Evolutionary conservation across 2,113 vertebrate species (phyloP), one percentile per base, ranked within the genome.

Genomic region (Chaenogobius annularis): DNA sequence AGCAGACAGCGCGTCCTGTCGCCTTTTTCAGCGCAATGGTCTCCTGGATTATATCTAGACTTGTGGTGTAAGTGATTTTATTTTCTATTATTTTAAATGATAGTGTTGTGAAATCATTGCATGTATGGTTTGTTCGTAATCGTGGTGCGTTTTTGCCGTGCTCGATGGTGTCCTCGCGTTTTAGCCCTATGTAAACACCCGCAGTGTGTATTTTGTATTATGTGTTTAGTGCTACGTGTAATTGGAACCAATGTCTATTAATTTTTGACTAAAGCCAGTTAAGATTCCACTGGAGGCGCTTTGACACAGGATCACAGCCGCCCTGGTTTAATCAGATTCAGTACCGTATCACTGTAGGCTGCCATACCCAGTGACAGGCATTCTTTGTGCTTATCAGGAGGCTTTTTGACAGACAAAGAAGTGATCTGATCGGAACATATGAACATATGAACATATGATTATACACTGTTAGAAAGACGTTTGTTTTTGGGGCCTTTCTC

Each of bases 31-130:
- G 93, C 94, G 95, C 95, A 94, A 99, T 98, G 97, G 97, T 99
- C 89, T 98, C 97, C 87, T 98, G 97, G 96, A 97, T 99, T 92
- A 98, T 98, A 93, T 99, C 96, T 92, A 95, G 96, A 91, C 95
- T 99, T 82, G 97, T 99, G 90, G 96, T 98, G 97, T 99, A 94
- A 99, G 97, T 99, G 84, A 0, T 79, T 70, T 72, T 72, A 35
- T 66, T 54, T 59, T 48, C 5, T 70, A 63, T 50, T 47, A 1
- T 65, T 9, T 55, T 44, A 3, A 8, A 52, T 17, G 4, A 22
- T 23, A 1, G 43, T 20, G 26, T 5, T 26, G 3, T 17, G 9
- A 23, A 1, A 10, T 63, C 2, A 31, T 15, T 63, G n/a, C 47
- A 55, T 7, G 48, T 40, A 44, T 10, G 14, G 2, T 3, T 47